Evolutionary conservation across 1,140 invertebrate species (phyloP).

Genomic region (Caenorhabditis latens): DNA sequence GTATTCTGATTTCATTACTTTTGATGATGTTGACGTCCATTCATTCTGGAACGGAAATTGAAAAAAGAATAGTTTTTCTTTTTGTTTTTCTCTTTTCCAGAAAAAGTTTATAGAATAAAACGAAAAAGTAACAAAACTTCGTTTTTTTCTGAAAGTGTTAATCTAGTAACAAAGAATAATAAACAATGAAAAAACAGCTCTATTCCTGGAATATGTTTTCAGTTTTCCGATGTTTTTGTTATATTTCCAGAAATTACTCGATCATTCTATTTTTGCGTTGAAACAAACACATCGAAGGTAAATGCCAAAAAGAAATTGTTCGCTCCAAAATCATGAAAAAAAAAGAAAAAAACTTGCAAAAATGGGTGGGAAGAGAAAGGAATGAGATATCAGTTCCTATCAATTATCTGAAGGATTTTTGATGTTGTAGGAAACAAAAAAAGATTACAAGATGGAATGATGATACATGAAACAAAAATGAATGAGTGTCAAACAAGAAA

Average conservation of each 20-base stretch:
- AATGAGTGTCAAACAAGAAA: background rate
- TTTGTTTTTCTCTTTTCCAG: background rate
- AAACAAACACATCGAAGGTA: too few relatives aligned
- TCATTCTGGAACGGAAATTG: slow-evolving; percentile 1
- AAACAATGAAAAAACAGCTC: background rate
- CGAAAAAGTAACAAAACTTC: background rate
- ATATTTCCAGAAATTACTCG: too few relatives aligned
- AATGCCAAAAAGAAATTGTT: too few relatives aligned
- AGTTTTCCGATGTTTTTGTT: background rate
- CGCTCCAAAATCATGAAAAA: background rate
- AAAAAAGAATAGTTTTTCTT: background rate
- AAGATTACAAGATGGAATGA: background rate
- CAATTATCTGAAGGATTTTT: slow-evolving; percentile 32
- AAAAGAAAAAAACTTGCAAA: slow-evolving; percentile 28
- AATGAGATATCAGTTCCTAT: slow-evolving; percentile 16
- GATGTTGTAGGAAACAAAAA: background rate
- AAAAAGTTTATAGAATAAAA: background rate
- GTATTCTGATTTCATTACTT: background rate
- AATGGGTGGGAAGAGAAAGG: background rate
- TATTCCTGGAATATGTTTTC: background rate
- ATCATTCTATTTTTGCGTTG: too few relatives aligned
- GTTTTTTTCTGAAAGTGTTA: background rate
- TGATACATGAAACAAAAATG: background rate
- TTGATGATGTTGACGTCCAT: background rate
- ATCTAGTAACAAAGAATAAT: background rate